Conservation (phyloP, 2,888 invertebrate genomes). For the Cryptus viduatorius region DNA sequence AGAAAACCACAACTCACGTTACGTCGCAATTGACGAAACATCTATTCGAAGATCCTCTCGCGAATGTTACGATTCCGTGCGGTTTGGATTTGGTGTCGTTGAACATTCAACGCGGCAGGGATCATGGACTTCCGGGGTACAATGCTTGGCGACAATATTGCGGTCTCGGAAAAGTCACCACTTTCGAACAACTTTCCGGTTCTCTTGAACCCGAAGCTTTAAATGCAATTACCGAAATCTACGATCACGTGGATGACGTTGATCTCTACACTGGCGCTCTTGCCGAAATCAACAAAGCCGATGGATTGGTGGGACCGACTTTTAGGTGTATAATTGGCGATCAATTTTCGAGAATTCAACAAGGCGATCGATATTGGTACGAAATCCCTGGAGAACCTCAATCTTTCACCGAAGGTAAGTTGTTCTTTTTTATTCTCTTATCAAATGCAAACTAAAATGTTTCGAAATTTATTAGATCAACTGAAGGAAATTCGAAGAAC, state of each 20-base stretch:
- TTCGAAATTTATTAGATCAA: constrained; percentile 87
- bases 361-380: constrained; percentile 96
- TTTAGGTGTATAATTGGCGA: constrained; percentile 93
- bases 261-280: constrained; percentile 95
- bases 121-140: constrained; percentile 94
- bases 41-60: constrained; percentile 87
- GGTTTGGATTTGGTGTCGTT: constrained; percentile 94
- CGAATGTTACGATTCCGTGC: constrained; percentile 85
- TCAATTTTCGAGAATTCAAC: constrained; percentile 93
- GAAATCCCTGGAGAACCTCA: constrained; percentile 89
- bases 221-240: constrained; percentile 88
- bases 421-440: background rate
- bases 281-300: constrained; percentile 91
- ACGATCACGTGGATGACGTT: constrained; percentile 92
- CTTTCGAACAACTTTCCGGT: constrained; percentile 88
- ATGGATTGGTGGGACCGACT: constrained; percentile 93
- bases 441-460: no score
- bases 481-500: constrained; percentile 92
- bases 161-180: constrained; percentile 87
- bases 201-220: constrained; percentile 89
- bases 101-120: constrained; percentile 95
- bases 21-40: constrained; percentile 88
- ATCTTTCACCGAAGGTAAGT: constrained; percentile 89
- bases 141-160: constrained; percentile 92
- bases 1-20: constrained; percentile 82